Base-by-base conservation (phyloP, 2,888 invertebrate genomes). In the Sialis fuliginosa region DNA sequence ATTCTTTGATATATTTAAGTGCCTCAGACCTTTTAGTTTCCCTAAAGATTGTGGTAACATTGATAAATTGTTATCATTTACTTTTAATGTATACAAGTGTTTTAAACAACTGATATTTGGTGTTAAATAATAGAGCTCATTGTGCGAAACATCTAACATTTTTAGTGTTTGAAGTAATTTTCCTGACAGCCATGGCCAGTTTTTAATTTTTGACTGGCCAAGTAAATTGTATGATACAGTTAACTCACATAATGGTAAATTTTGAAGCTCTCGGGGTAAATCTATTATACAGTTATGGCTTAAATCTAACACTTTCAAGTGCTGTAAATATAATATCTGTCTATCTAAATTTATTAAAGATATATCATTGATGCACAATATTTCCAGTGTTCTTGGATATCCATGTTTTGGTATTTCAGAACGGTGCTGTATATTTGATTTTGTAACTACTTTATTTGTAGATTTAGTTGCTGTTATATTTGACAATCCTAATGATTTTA, bases 381-480 rank as follows among this genome's bases (percentile, higher is more conserved):
- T 64, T 60, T 79, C 75, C 7, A 85, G 65, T 2, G 79, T 79
- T 54, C 77, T 68, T 7, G 86, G 84, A 45, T 86, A 75, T 6
- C 86, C 84, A 60, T 78, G 74, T 0, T 65, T 57, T 1, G 87
- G 86, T 62, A 83, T 83, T 22, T 84, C 79, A 9, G 75, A 72
- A 41, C 76, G 66, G 51, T 74, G 70, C 42, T 60, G 68, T 22
- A 87, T 73, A 1, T 69, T 60, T 52, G 85, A 62, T 58, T 79
- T 82, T 6, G 69, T 64, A 46, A 66, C 60, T 10, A 63, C 66
- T 54, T 71, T 75, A 2, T 58, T 53, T 9, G 67, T 58, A 41
- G 68, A 60, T 2, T 69, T 61, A 6, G 65, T 68, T 5, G 62
- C 61, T 3, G 66, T 60, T 44, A 70, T 60, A 44, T 66, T 67